These are phyloP conservation scores for Euphydryas editha DNA, from an alignment of 2,888 invertebrate genomes.

Conservation along the genomic window DNA sequence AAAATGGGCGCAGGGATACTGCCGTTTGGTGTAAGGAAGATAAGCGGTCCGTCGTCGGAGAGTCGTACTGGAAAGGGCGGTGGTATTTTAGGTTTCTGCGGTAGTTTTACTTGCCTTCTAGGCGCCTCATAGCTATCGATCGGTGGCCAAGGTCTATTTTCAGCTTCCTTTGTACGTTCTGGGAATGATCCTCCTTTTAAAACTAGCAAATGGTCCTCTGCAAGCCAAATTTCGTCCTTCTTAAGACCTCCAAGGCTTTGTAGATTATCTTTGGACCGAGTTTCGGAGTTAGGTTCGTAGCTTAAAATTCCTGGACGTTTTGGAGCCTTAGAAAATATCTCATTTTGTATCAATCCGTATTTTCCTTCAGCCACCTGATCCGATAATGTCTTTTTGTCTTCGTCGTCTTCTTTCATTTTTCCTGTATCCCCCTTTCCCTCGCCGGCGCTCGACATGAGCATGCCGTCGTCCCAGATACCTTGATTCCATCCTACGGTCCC, in stretches of 20 bases:
- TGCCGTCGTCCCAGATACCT: slow-evolving; percentile 86
- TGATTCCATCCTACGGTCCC: slow-evolving; percentile 81
- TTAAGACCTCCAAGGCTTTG: slow-evolving; percentile 92
- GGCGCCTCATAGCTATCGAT: slow-evolving; percentile 94
- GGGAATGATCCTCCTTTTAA: slow-evolving; percentile 91
- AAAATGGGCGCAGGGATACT: slow-evolving; percentile 88
- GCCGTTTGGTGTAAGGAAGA: slow-evolving; percentile 92
- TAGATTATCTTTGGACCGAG: slow-evolving; percentile 89
- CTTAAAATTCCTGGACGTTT: slow-evolving; percentile 92
- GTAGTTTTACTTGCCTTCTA: slow-evolving; percentile 92
- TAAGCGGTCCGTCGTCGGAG: slow-evolving; percentile 92
- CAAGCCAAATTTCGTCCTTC: slow-evolving; percentile 94
- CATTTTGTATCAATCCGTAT: slow-evolving; percentile 94
- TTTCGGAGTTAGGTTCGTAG: slow-evolving; percentile 91
- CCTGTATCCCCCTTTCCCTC: slow-evolving; percentile 83
- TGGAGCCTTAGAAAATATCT: slow-evolving; percentile 88
- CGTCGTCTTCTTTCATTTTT: slow-evolving; percentile 82
- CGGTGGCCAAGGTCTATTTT: slow-evolving; percentile 87
- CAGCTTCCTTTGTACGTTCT: slow-evolving; percentile 74
- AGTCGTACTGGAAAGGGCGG: slow-evolving; percentile 97
- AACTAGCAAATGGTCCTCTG: slow-evolving; percentile 93
- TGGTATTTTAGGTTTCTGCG: slow-evolving; percentile 91
- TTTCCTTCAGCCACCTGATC: slow-evolving; percentile 96
- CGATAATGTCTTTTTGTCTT: slow-evolving; percentile 92
- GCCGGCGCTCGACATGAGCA: slow-evolving; percentile 88